Percentiles rank a stretch among this genome's conserved stretches.
Conservation (phyloP, 1,140 invertebrate genomes). For the Mesaphorura yosii region DNA sequence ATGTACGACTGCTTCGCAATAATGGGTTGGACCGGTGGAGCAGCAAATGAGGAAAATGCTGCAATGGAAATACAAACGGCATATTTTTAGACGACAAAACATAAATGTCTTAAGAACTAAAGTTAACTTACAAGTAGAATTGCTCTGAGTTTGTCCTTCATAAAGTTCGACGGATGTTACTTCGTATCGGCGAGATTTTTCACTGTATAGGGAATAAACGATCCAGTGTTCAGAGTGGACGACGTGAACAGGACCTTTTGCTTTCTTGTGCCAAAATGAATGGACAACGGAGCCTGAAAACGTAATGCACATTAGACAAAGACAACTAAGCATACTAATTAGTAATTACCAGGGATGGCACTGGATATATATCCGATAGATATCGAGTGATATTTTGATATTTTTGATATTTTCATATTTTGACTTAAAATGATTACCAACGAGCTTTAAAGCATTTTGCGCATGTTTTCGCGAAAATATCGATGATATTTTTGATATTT, state of each 20-base stretch:
- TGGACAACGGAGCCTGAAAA: slow-evolving; percentile 49
- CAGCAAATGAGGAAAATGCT: slow-evolving; percentile 71
- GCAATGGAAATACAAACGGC: slow-evolving; percentile 26
- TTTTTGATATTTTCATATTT: no score
- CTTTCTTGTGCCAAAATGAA: slow-evolving; percentile 62
- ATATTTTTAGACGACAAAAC: slow-evolving; percentile 1
- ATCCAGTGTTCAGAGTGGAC: slow-evolving; percentile 97
- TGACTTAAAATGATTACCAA: no score
- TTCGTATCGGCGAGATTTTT: slow-evolving; percentile 82
- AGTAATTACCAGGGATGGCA: no score
- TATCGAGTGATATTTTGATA: no score
- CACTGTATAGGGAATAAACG: slow-evolving; percentile 88
- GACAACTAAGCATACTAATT: no score
- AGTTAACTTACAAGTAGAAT: slow-evolving; percentile 50
- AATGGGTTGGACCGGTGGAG: slow-evolving; percentile 55
- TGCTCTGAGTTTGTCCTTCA: slow-evolving; percentile 77
- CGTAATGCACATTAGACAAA: no score
- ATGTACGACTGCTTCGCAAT: slow-evolving; percentile 83
- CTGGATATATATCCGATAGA: no score
- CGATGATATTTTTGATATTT: no score
- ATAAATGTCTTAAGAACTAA: slow-evolving; percentile 1
- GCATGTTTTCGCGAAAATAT: no score
- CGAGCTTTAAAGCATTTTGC: no score
- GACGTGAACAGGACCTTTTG: slow-evolving; percentile 68
- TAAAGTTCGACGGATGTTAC: slow-evolving; percentile 86